Percentiles rank a stretch among this genome's conserved stretches.
Evolutionary conservation across 53 echinoderm and acorn worm species (phyloP).

Genomic region (Temnopleurus reevesii): DNA sequence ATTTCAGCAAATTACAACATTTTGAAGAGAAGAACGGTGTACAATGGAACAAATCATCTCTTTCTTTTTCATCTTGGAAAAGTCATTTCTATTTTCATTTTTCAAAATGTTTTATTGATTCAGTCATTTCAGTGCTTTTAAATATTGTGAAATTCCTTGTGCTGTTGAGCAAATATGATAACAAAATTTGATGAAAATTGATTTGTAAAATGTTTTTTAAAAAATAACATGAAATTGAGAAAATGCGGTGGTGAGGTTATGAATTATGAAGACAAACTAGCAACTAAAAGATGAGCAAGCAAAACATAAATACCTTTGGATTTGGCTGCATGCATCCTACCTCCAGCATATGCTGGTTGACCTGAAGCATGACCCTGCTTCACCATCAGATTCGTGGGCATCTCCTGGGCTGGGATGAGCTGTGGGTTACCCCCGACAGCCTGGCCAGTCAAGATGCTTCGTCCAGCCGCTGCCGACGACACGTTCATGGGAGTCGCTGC

Average conservation of each 20-base stretch:
- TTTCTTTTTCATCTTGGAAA: no score
- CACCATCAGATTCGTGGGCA: conserved; percentile 56
- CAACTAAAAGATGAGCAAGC: conserved; percentile 25
- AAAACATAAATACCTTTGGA: conserved; percentile 53
- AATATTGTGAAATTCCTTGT: no score
- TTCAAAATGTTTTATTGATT: no score
- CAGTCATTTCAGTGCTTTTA: no score
- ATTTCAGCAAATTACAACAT: no score
- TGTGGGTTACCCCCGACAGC: conserved; percentile 22
- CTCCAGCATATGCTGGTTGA: conserved; percentile 38
- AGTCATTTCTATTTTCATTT: no score
- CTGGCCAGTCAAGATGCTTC: conserved; percentile 37
- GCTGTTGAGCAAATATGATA: no score
- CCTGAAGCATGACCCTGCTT: conserved; percentile 29
- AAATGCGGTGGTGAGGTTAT: neutral
- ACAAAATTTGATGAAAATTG: no score
- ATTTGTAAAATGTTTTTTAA: no score
- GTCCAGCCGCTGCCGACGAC: neutral
- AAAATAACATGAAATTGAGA: neutral
- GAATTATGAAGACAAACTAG: neutral
- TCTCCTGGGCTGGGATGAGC: conserved; percentile 32
- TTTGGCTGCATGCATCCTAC: conserved; percentile 54
- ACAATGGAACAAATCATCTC: no score
- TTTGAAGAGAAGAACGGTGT: no score
- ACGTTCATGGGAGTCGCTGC: conserved; percentile 23